phyloP scores from a whole-genome alignment of 2,888 invertebrate species.

The Teinopalpus imperialis region DNA sequence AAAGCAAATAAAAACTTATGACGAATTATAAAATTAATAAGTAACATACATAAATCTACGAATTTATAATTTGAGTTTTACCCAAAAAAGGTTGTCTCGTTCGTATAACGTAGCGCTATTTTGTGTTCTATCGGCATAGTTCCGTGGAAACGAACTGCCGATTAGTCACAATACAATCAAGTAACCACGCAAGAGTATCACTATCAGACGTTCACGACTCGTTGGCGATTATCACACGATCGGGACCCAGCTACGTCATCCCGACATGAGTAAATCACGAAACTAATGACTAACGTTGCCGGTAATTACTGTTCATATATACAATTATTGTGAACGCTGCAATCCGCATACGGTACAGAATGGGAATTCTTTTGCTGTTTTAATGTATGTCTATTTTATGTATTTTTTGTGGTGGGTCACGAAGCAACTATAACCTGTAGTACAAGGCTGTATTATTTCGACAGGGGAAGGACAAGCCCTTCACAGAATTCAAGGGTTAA shows the following conservation, averaged over 20 bases:
- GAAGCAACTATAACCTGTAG: too few species aligned
- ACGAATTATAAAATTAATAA: too few species aligned
- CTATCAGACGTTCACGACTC: constrained; percentile 64
- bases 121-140: not conserved
- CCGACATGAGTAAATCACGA: constrained; percentile 53
- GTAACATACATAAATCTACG: too few species aligned
- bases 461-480: too few species aligned
- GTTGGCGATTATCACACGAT: constrained; percentile 52
- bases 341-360: constrained; percentile 6
- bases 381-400: not conserved
- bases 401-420: too few species aligned
- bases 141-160: constrained; percentile 47
- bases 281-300: constrained; percentile 49
- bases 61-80: too few species aligned
- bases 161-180: constrained; percentile 69
- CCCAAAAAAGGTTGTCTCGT: too few species aligned
- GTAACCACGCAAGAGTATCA: constrained; percentile 60
- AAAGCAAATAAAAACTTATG: too few species aligned
- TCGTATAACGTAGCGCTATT: too few species aligned
- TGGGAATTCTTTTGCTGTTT: constrained; percentile 2
- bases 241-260: constrained; percentile 52
- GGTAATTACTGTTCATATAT: constrained; percentile 30
- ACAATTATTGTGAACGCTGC: constrained; percentile 20
- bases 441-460: too few species aligned
- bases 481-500: too few species aligned